Evolutionary conservation across 1,140 invertebrate species (phyloP), one percentile per base, ranked within the genome.

Genomic region (Zaprionus vittiger): DNA sequence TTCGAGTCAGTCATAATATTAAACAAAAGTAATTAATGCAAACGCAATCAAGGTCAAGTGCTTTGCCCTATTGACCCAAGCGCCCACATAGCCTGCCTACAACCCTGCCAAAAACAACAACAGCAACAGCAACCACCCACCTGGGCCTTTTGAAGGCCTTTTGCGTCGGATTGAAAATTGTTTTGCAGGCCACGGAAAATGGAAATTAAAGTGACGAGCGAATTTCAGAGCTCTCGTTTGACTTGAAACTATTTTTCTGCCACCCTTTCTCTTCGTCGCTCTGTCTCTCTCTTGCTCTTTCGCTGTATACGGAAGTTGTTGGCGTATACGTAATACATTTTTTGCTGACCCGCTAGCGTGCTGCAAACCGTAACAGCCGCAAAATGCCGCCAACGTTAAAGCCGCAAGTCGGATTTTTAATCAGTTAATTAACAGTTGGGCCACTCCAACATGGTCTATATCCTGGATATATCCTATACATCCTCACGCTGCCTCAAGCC

Each of bases 1-100:
- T 15, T 52, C 57, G 52, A 59, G 73, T 59, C 85, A 84, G 83
- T 87, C 83, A 87, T 79, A 87, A 84, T 77, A 89, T 89, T 81
- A 89, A 89, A 90, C 49, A 62, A 56, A 71, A 90, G 79, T 89
- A 90, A 89, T 89, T 90, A 89, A 85, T 89, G 81, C 85, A 80
- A 89, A 85, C 85, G 71, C 81, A 85, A 89, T 90, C 84, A 89
- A 89, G 84, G 84, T 89, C 84, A 89, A 90, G 85, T 89, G 80
- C 85, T 84, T 81, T 90, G 84, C 75, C 85, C 84, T 79, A 83
- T 89, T 87, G 84, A 87, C 71, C 80, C 80, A 73, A 73, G 60
- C 49, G 14, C 22, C 55, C 41, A 47, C 44, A 41, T 20, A 26
- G 31, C 12, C 20, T 2, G 4, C 44, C 14, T 20, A 14, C 14